phyloP scores from a whole-genome alignment of 1,140 invertebrate species.

The Mya arenaria region DNA sequence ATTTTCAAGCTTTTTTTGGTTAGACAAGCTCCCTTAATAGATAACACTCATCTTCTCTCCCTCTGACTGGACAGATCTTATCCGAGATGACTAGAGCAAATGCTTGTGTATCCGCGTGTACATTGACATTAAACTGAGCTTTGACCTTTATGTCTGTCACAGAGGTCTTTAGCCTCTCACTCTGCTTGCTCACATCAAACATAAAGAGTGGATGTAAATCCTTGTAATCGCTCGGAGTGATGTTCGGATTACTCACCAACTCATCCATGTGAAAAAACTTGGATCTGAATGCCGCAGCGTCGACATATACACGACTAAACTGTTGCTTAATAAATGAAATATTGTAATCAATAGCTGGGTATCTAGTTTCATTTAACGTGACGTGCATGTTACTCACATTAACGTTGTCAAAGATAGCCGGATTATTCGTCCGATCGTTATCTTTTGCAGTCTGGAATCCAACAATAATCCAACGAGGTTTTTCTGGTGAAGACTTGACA shows the following conservation, averaged over 20 bases:
- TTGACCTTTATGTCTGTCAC: constrained; percentile 38
- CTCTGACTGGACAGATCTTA: no score
- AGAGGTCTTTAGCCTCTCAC: constrained; percentile 37
- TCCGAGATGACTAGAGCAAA: constrained; percentile 41
- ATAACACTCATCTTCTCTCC: no score
- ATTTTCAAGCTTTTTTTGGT: no score
- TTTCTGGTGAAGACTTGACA: neutral
- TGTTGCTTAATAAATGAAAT: constrained; percentile 43
- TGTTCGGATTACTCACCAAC: constrained; percentile 37
- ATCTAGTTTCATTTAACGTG: no score
- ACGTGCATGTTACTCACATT: no score
- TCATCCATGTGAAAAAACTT: constrained; percentile 54
- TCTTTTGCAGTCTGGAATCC: constrained; percentile 25
- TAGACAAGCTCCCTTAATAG: no score
- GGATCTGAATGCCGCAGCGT: constrained; percentile 33
- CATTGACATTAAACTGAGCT: constrained; percentile 31
- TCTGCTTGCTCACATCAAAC: constrained; percentile 50
- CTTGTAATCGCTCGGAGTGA: constrained; percentile 47
- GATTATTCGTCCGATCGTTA: constrained; percentile 38
- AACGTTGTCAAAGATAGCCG: no score
- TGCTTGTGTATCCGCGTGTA: constrained; percentile 24
- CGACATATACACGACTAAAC: constrained; percentile 41
- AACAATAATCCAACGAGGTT: neutral
- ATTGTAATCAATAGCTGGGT: constrained; percentile 37
- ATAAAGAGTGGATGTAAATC: constrained; percentile 28